Evolutionary conservation across 2,888 invertebrate genomes (phyloP).

Genomic region (Drosophila barbarae): DNA sequence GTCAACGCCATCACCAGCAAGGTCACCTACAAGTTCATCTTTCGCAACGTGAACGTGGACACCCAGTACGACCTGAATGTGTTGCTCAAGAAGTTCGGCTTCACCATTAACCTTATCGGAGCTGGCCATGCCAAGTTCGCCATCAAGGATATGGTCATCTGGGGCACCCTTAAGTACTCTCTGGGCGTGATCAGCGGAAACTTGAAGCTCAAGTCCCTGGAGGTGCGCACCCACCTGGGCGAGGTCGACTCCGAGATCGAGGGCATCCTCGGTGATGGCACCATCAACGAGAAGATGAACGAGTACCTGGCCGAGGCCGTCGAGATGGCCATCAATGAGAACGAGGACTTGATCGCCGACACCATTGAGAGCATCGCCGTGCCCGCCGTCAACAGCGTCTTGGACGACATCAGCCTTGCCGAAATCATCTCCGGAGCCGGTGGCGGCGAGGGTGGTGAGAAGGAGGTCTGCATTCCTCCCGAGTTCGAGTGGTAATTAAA

Average conservation of each 20-base stretch:
- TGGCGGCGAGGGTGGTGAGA: slow-evolving; percentile 61
- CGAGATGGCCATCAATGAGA: slow-evolving; percentile 68
- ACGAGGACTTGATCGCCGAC: slow-evolving; percentile 66
- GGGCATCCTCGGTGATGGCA: slow-evolving; percentile 73
- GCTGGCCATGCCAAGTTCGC: slow-evolving; percentile 70
- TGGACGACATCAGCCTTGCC: slow-evolving; percentile 60
- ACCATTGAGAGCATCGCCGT: slow-evolving; percentile 66
- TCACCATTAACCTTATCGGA: slow-evolving; percentile 74
- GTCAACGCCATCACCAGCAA: slow-evolving; percentile 72
- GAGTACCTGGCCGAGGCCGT: slow-evolving; percentile 66
- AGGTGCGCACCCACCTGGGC: slow-evolving; percentile 68
- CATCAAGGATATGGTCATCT: slow-evolving; percentile 66
- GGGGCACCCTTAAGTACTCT: slow-evolving; percentile 70
- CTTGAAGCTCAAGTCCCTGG: slow-evolving; percentile 68
- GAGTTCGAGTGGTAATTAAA: slow-evolving; percentile 54
- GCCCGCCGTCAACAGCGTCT: slow-evolving; percentile 60
- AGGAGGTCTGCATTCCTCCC: slow-evolving; percentile 68
- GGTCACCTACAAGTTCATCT: slow-evolving; percentile 65
- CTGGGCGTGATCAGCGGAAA: slow-evolving; percentile 64
- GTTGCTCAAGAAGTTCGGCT: slow-evolving; percentile 69
- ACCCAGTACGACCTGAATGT: slow-evolving; percentile 67
- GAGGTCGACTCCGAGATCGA: slow-evolving; percentile 73
- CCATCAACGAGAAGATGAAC: slow-evolving; percentile 71
- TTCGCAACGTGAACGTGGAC: slow-evolving; percentile 67
- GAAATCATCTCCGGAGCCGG: slow-evolving; percentile 59